Base-by-base conservation (phyloP, 2,888 invertebrate species). In the Oligia strigilis region DNA sequence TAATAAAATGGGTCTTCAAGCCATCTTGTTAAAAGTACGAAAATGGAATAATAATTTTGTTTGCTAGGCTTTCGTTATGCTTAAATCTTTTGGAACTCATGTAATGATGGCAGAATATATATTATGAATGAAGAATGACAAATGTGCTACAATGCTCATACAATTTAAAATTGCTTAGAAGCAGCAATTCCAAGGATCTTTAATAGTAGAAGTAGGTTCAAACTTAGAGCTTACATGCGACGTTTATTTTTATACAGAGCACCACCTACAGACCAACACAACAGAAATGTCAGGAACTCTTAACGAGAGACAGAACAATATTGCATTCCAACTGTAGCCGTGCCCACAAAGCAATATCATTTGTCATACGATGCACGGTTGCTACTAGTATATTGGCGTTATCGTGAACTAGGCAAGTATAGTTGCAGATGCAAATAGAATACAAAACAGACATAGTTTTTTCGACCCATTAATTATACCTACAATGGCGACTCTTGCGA, bases 241-340 rank as follows among this genome's bases (percentile, higher is more conserved):
- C 76, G 74, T 84, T 81, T 82, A 82, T 81, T 86, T 84, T 71
- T 60, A 66, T 58, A 83, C 70, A 80, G 60, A 77, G 36, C 46
- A 71, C 77, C 43, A 72, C 64, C 79, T 66, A 81, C 73, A 77
- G 23, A 70, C 62, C 75, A 65, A 81, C 70, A 77, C 79, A 88
- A 88, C 87, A 90, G 87, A 87, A 88, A 91, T 90, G 91, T 90
- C 90, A 91, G 90, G 90, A 88, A 90, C 90, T 91, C 90, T 88
- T 89, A 91, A 90, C 92, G 84, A 89, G 90, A 84, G 86, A 89
- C 83, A 87, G 85, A 89, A 92, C 93, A 91, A 94, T 95, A 95
- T 95, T 95, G 94, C 95, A 95, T 95, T 95, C 94, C 93, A 84
- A 86, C 91, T 83, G 90, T 85, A 89, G 78, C 84, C 67, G 85